A percentile compares a stretch with the other conserved stretches of the same genome.
phyloP scores from a whole-genome alignment of 2,113 vertebrate species.

The Echinops telfairi region DNA sequence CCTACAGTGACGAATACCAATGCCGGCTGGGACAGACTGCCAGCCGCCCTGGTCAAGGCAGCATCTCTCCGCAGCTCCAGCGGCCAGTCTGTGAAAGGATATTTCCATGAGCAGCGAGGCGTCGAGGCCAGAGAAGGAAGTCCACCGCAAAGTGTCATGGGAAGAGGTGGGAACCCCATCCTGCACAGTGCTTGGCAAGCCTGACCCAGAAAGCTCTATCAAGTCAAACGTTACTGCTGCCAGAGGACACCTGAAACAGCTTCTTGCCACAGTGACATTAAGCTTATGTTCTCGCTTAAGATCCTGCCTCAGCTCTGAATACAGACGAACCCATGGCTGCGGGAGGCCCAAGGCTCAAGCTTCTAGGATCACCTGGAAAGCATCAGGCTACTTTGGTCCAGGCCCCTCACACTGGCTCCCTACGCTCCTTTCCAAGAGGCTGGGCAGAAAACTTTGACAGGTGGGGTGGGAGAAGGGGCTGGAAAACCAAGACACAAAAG shows the following conservation, averaged over 20 bases:
- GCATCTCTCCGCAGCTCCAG: not conserved
- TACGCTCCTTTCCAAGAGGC: not conserved
- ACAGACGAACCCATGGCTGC: not conserved
- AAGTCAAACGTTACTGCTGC: not conserved
- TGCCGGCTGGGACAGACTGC: not conserved
- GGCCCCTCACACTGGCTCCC: not conserved
- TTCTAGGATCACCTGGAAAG: slow-evolving; percentile 35
- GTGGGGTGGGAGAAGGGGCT: not conserved
- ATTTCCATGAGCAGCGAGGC: not conserved
- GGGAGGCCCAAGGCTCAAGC: not conserved
- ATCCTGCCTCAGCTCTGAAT: not conserved
- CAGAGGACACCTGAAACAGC: not conserved
- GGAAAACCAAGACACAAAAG: not conserved
- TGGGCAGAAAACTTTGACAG: not conserved
- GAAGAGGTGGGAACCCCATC: not conserved
- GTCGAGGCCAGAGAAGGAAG: not conserved
- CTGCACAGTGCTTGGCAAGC: not conserved
- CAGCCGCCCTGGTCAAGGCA: not conserved
- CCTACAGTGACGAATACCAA: not conserved
- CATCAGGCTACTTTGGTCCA: not conserved
- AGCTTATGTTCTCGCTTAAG: not conserved
- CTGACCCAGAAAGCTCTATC: not conserved
- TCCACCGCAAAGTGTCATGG: not conserved
- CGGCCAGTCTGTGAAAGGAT: not conserved
- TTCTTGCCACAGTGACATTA: not conserved